Evolutionary conservation across 2,113 vertebrate species (phyloP), one percentile per base, ranked within the genome.

Genomic region (Erythrocebus patas): DNA sequence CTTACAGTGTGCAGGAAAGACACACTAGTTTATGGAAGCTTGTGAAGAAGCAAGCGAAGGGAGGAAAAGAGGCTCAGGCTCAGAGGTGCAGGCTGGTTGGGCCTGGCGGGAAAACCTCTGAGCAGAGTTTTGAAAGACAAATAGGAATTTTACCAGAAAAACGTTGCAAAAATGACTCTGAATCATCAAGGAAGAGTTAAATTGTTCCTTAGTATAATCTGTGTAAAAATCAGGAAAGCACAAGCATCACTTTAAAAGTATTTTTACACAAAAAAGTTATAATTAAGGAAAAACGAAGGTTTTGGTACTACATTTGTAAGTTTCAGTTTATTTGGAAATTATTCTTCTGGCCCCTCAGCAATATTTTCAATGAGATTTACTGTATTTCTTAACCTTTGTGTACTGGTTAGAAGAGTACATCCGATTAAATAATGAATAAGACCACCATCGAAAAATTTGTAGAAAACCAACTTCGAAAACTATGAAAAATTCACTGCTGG

Each of bases 391-490:
- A 55, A 18, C 22, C 5, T 59, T 50, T 17, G 11, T 20, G 10
- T 14, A 3, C 45, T 22, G 9, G 73, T 75, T 70, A 57, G 45
- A 72, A 30, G 35, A 27, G 35, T 38, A 13, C 22, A 9, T 18
- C 4, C 43, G 12, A 30, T 8, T 45, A 45, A 6, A 22, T 61
- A 75, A 83, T 11, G 11, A 59, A 25, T 55, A 45, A 86, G 68
- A 30, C 4, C 10, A 35, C 22, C 17, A 12, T 55, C 30, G 43
- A 89, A 50, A 59, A 64, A 68, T 66, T 10, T 48, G 3, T 64
- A 78, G 88, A 83, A 85, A 90, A 68, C 12, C n/a, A 68, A 1
- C 23, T 86, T 85, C 50, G n/a, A 59, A 86, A 73, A 59, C n/a
- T 27, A 3, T 50, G n/a, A 81, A 73, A 80, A 66, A 45, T 55